Base-by-base conservation (phyloP, 2,888 invertebrate genomes). In the Protonemura montana region DNA sequence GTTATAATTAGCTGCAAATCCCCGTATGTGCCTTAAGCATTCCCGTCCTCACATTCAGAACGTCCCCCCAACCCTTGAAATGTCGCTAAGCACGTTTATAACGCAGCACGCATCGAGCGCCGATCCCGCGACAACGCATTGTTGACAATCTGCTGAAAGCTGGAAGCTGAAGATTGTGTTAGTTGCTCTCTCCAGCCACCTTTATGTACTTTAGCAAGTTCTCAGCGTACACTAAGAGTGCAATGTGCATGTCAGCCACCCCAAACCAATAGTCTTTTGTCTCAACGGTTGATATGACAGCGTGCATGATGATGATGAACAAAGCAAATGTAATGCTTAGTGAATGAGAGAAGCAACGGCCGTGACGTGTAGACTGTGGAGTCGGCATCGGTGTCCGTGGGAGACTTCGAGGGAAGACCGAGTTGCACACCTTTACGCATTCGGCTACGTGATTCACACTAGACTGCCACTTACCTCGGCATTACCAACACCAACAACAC, bases 291-390 rank as follows among this genome's bases (percentile, higher is more conserved):
- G 78, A 78, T 28, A 78, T 78, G 78, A 78, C 78, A 25, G 78
- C 28, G 28, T 26, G 78, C n/a, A 78, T 78, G 78, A 78, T 16
- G 78, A 26, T 10, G 26, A 78, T 13, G 78, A 28, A 78, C 78
- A 78, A 78, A 78, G 35, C 41, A 84, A 41, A 84, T 86, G 86
- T 86, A 82, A 86, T 84, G 86, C 41, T 86, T 86, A 82, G 86
- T 86, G 86, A 83, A 86, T 86, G 86, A 77, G 86, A 86, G 84
- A n/a, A 27, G 27, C 78, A 78, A 78, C 78, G 78, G 7, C 78
- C 78, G 78, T 78, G 78, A 78, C 78, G 78, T 7, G 78, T 2
- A 35, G 35, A 35, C 35, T 35, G 26, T 7, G 21, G 78, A 7
- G 25, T 0, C 28, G 27, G 1, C 13, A 27, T 78, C 78, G 10